Base-by-base conservation (phyloP, 2,888 invertebrate species). In the Sisyra nigra region DNA sequence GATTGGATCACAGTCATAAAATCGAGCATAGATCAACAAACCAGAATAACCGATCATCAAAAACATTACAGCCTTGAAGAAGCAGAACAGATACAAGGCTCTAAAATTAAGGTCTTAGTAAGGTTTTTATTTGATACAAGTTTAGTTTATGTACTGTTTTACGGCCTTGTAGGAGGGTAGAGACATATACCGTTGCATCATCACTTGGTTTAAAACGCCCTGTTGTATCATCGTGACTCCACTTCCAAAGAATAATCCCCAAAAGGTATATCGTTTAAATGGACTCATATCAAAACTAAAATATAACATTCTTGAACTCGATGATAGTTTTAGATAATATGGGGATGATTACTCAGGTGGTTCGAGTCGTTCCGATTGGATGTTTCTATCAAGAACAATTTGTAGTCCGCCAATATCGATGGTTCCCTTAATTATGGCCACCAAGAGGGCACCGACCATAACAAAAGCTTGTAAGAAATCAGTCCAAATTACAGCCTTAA, bases 171-270 rank as follows among this genome's bases (percentile, higher is more conserved):
- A 57, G n/a, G 70, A 73, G 0, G 79, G 74, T 40, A 84, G 59
- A 10, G 82, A 71, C 35, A 86, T 60, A 53, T 82, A 81, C 41
- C 85, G 65, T 55, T 86, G 86, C 48, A 85, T 74, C 80, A 84
- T 83, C 30, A 80, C 75, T 57, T 85, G 86, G 58, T 80, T 82
- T 2, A 81, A 76, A 17, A 77, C 79, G 51, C 80, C 74, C 50
- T 74, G 74, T 40, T 80, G 77, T 3, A 80, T 62, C 80, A 80
- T 82, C 49, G 78, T 76, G 43, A 82, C 69, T 40, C 72, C 72
- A 2, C 80, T 78, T 2, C 85, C 86, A 48, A 86, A 61, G 0
- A 71, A 61, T n/a, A 82, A 66, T 0, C 78, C 73, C 71, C 80
- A 82, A 38, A 83, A 60, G 1, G 82, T 74, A 53, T 83, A 80